Evolutionary conservation across 2,797 vertebrate genomes (phyloP).

Genomic region (Muscicapa striata): DNA sequence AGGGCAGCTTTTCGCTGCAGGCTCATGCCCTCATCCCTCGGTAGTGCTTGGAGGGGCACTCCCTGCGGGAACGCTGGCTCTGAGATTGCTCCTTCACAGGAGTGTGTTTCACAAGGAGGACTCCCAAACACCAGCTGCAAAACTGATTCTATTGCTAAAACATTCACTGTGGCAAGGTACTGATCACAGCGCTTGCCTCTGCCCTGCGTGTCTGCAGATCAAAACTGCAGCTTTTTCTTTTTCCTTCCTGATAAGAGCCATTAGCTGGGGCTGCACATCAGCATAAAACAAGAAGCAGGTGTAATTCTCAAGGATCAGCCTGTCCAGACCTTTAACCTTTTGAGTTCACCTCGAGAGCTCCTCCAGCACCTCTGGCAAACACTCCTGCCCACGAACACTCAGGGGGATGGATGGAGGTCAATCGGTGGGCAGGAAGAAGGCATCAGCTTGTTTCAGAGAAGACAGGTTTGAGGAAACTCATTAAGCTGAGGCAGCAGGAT

Average conservation of each 20-base stretch:
- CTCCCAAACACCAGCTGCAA: neutral
- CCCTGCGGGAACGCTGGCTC: fast-evolving
- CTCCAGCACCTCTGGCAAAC: neutral
- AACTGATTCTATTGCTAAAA: neutral
- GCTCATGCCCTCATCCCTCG: neutral
- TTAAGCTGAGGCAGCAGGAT: conserved; percentile 22
- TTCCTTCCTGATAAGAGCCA: neutral
- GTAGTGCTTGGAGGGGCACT: neutral
- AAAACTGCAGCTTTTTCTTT: neutral
- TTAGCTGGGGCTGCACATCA: fast-evolving
- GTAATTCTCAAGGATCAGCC: neutral
- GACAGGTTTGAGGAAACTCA: neutral
- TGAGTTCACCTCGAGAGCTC: neutral
- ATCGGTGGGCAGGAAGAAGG: neutral
- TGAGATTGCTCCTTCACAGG: fast-evolving
- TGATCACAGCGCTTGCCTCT: neutral
- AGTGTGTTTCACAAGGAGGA: neutral
- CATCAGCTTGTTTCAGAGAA: neutral
- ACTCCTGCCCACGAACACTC: fast-evolving
- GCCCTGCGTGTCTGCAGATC: neutral
- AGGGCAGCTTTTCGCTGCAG: neutral
- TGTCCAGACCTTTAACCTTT: neutral
- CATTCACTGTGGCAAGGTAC: neutral
- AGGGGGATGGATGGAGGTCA: neutral
- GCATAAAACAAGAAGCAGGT: neutral